Evolutionary conservation across 2,113 vertebrate genomes (phyloP).

Genomic region (Castor canadensis): DNA sequence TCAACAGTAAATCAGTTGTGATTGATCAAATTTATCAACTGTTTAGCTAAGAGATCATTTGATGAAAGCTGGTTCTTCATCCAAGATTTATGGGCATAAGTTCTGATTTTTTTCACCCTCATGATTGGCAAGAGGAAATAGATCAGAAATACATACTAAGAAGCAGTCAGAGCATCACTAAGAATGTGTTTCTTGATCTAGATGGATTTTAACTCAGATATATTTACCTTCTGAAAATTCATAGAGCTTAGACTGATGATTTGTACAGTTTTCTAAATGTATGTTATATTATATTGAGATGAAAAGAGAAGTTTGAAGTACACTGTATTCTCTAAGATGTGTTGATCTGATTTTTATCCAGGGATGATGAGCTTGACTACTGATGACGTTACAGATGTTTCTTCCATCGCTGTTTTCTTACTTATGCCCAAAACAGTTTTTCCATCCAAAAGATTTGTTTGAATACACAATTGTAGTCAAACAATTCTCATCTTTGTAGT

Average conservation of each 20-base stretch:
- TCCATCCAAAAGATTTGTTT: neutral
- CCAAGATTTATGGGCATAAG: neutral
- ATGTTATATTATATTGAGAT: neutral
- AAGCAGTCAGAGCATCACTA: neutral
- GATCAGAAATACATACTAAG: neutral
- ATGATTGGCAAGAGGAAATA: neutral
- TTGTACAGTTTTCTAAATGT: neutral
- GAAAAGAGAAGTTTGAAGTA: neutral
- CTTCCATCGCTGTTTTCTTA: neutral
- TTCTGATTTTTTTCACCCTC: neutral
- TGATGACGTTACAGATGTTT: neutral
- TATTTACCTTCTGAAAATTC: neutral
- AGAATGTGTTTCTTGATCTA: neutral
- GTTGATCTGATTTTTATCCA: slow-evolving; percentile 24
- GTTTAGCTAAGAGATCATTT: neutral
- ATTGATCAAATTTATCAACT: slow-evolving; percentile 21
- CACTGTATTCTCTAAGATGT: neutral
- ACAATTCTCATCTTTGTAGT: neutral
- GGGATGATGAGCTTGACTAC: slow-evolving; percentile 8
- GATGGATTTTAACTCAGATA: neutral
- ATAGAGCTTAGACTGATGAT: neutral
- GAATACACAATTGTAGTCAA: neutral
- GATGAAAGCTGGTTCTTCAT: slow-evolving; percentile 19
- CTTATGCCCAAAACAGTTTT: neutral
- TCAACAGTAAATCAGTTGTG: neutral